Base-by-base conservation (phyloP, 2,888 invertebrate genomes). In the Drosophila buzzatii region DNA sequence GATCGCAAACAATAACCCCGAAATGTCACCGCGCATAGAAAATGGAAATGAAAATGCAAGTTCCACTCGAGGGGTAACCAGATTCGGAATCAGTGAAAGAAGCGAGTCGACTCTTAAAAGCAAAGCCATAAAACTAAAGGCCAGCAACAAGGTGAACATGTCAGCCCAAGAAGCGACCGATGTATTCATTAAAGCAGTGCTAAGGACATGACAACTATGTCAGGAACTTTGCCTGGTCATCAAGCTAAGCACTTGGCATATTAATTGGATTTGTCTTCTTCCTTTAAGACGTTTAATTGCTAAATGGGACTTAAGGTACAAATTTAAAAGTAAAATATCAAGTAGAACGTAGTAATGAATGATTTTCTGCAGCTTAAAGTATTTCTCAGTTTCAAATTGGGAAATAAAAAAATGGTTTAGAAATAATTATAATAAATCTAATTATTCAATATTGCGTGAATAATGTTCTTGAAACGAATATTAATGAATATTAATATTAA, bases 1-100 rank as follows among this genome's bases (percentile, higher is more conserved):
- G 81, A 82, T 82, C 81, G 76, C 57, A 64, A 78, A 81, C 79
- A 81, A 81, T 81, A 81, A 84, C 79, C 84, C 79, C 84, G 63
- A 81, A 81, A 81, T 84, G 81, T 81, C 82, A 82, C 68, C 74
- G 77, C 53, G 61, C 75, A 20, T 45, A 58, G 58, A 66, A 79
- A 74, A 59, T 73, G 62, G 51, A 70, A 77, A 58, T 70, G 70
- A 51, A 60, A 74, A 70, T 69, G 69, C 55, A 69, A 78, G 68
- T 76, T 76, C 56, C 51, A 52, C 49, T 65, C 37, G 16, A 47
- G 56, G 67, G 62, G 56, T 55, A 62, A 61, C 49, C 39, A 44
- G 45, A 37, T 18, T 16, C 44, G 39, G 59, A 47, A 51, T 33
- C 20, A 70, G 47, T 55, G 51, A 41, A 60, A 35, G 35, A 31